These are phyloP conservation scores for Cordylochernes scorpioides DNA, from an alignment of 2,888 invertebrate genomes.

Conservation along the genomic window DNA sequence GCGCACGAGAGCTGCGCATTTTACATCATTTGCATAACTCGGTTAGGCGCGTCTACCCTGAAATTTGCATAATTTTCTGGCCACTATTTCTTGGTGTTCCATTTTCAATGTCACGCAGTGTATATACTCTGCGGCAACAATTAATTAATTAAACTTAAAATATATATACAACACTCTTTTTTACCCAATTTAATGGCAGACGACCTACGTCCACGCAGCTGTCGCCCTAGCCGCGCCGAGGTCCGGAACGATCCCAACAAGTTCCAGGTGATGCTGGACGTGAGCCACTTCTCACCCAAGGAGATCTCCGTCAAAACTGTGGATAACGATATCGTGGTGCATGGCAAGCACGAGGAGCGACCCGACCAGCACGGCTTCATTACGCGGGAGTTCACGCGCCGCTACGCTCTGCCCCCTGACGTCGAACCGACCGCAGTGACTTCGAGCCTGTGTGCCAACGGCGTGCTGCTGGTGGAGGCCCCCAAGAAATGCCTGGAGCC, in stretches of 20 bases:
- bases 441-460: constrained; percentile 10
- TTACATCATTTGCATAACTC: too few species aligned
- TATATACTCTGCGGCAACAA: too few species aligned
- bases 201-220: constrained; percentile 6
- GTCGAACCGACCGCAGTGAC: constrained; percentile 10
- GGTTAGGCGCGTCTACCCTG: too few species aligned
- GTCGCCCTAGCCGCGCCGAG: too few species aligned
- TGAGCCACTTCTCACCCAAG: constrained; percentile 10
- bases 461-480: constrained; percentile 9
- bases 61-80: too few species aligned
- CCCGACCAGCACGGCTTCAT: constrained; percentile 14
- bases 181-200: constrained; percentile 6
- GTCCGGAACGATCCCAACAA: constrained; percentile 7
- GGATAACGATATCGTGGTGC: constrained; percentile 11
- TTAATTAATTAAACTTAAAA: too few species aligned
- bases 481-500: constrained; percentile 9
- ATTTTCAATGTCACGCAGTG: too few species aligned
- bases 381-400: constrained; percentile 12
- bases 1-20: too few species aligned
- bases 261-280: constrained; percentile 10
- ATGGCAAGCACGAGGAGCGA: constrained; percentile 14
- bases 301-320: constrained; percentile 13
- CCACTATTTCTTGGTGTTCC: too few species aligned
- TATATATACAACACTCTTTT: too few species aligned
- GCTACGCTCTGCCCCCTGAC: constrained; percentile 12